phyloP scores from a whole-genome alignment of 2,888 invertebrate genomes.

The Caenorhabditis uteleia region DNA sequence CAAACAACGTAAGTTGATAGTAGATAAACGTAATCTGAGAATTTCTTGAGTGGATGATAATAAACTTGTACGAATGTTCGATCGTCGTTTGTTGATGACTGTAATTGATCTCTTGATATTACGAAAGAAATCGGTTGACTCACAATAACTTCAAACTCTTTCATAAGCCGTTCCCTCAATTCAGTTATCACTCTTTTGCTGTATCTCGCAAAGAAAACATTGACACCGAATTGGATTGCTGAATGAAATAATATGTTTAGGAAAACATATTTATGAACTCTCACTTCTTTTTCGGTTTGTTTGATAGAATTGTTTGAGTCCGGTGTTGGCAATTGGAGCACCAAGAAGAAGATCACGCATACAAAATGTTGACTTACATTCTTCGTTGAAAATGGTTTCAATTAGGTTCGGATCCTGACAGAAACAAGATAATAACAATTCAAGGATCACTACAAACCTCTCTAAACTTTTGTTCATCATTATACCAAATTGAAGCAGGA shows the following conservation, averaged over 20 bases:
- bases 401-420: conserved; percentile 52
- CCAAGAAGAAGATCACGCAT: conserved; percentile 60
- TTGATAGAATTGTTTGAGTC: conserved; percentile 59
- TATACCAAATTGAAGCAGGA: conserved; percentile 60
- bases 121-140: conserved; percentile 3
- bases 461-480: conserved; percentile 39
- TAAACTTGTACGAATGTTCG: conserved; percentile 62
- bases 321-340: conserved; percentile 53
- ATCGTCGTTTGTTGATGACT: conserved; percentile 53
- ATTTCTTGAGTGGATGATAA: conserved; percentile 61
- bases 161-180: conserved; percentile 2
- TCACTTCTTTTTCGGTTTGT: conserved; percentile 64
- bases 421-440: no score
- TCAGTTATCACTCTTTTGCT: conserved; percentile 21
- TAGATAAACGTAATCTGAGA: conserved; percentile 61
- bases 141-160: conserved; percentile 19
- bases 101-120: conserved; percentile 2
- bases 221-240: conserved; percentile 60
- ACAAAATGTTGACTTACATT: conserved; percentile 59
- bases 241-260: conserved; percentile 2
- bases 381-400: conserved; percentile 54
- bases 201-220: conserved; percentile 47
- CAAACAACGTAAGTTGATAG: conserved; percentile 56
- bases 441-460: conserved; percentile 11
- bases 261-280: neutral